Base-by-base conservation (phyloP, 2,888 invertebrate genomes). In the Zootermopsis nevadensis region DNA sequence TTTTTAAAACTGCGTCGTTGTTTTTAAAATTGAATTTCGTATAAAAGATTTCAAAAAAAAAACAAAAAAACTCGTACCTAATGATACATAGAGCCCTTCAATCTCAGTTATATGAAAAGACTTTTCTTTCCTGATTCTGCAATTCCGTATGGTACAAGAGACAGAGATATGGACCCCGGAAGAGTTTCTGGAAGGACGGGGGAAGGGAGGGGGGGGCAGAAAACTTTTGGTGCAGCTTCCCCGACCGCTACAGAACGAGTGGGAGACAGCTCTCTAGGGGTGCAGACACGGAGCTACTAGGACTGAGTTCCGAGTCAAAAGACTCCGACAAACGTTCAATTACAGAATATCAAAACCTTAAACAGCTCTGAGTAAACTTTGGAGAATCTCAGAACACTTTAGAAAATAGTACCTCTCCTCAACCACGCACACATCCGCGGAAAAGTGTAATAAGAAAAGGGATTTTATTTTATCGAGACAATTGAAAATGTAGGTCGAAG, bases 191-290 rank as follows among this genome's bases (percentile, higher is more conserved):
- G 19, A 2, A 35, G 80, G 38, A 33, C 55, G 74, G 76, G 81
- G n/a, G 55, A 2, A 35, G 80, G 38, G 31, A 74, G 74, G 76
- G 81, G n/a, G 55, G 81, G 30, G 30, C 31, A 22, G 72, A 38
- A 30, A 76, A 79, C 79, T 79, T 79, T n/a, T 66, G 60, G 79
- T n/a, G 79, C 55, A 79, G 66, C 79, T 79, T 79, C 60, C n/a
- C 55, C 79, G 79, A 79, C 79, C 77, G 74, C 74, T 74, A 53
- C 53, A 30, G 77, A 48, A 77, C 53, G 53, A 42, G n/a, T 76
- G 53, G 35, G 79, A 60, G 79, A 79, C 79, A 60, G 66, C 60
- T 79, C 79, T 79, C 79, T 38, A 74, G 53, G 15, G 79, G 79
- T 35, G 66, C 31, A 79, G 31, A 66, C 79, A 35, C 66, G 33